Percentiles rank a stretch among this genome's conserved stretches.
Conservation (phyloP, 2,888 invertebrate genomes). For the Trachelus stipa region DNA sequence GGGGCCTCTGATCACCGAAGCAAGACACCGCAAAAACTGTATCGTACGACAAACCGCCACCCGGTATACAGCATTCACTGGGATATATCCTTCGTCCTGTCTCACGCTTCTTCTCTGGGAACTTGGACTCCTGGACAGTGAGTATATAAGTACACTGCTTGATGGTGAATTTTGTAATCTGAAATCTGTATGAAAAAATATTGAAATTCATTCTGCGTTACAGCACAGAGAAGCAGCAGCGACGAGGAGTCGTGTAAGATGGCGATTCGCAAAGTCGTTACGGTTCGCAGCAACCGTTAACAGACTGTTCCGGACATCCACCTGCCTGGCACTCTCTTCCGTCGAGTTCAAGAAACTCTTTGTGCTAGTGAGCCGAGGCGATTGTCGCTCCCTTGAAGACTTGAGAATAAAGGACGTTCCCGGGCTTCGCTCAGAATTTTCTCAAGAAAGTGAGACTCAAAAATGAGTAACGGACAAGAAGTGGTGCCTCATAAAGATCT, state of each 20-base stretch:
- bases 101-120: constrained; percentile 3
- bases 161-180: not conserved
- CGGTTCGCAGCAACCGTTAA: constrained; percentile 24
- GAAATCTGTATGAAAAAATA: not conserved
- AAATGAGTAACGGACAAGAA: not conserved
- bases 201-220: not conserved
- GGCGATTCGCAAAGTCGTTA: constrained; percentile 11
- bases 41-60: constrained; percentile 9
- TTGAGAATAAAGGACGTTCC: not conserved
- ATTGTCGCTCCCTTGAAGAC: not conserved
- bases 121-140: not conserved
- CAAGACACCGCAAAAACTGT: constrained; percentile 55
- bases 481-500: not conserved
- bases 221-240: not conserved
- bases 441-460: not conserved
- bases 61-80: not conserved
- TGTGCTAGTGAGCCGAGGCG: not conserved
- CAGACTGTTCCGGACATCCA: constrained; percentile 20
- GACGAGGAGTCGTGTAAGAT: not conserved
- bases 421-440: not conserved
- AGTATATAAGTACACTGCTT: not conserved
- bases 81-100: constrained; percentile 12
- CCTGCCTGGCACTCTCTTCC: constrained; percentile 9
- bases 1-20: constrained; percentile 44
- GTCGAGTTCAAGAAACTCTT: constrained; percentile 6